These are phyloP conservation scores for Apamea crenata DNA, from an alignment of 2,888 invertebrate species.

Conservation along the genomic window DNA sequence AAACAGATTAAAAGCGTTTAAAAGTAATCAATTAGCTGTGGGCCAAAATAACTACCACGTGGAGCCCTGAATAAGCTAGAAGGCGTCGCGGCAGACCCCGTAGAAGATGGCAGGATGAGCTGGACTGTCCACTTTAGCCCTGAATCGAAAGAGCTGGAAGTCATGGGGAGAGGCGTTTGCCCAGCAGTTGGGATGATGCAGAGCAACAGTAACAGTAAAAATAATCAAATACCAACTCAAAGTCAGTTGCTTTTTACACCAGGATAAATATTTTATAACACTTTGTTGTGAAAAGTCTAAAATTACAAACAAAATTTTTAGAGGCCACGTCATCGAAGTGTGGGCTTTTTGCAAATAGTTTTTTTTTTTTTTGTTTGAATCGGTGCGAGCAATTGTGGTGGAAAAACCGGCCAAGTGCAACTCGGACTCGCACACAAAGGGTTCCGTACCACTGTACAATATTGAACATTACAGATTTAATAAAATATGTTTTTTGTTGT, in stretches of 20 bases:
- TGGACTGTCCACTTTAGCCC: no score
- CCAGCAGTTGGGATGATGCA: no score
- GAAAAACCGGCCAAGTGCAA: not conserved
- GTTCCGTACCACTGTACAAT: no score
- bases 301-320: not conserved
- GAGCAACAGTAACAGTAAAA: not conserved
- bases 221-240: not conserved
- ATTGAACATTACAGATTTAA: no score
- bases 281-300: constrained; percentile 16
- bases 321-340: not conserved
- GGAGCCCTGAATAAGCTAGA: no score
- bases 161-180: no score
- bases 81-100: no score
- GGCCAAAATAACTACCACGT: no score
- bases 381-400: not conserved
- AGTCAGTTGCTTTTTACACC: constrained; percentile 6
- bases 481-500: no score
- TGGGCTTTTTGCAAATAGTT: not conserved
- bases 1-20: not conserved
- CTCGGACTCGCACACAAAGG: no score
- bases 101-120: no score
- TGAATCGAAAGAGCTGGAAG: no score
- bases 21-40: not conserved
- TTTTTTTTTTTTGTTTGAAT: not conserved
- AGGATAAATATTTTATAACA: constrained; percentile 12